These are phyloP conservation scores for Sabellastarte sp. DNA, from an alignment of 2,888 invertebrate genomes.

Conservation along the genomic window DNA sequence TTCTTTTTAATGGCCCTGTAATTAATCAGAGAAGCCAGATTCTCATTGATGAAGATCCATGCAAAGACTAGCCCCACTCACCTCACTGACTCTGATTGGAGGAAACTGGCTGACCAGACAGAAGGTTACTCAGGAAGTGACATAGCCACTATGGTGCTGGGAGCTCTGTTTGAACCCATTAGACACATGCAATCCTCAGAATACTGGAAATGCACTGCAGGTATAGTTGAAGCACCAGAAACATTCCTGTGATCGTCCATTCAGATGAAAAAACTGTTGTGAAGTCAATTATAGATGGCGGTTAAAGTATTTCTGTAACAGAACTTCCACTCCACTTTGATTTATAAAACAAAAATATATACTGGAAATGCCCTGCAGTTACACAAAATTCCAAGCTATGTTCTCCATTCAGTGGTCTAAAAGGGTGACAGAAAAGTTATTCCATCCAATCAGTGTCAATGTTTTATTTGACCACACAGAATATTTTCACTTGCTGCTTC, in stretches of 20 bases:
- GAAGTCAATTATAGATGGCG: not conserved
- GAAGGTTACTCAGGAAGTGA: slow-evolving; percentile 66
- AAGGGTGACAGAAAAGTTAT: no score
- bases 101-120: slow-evolving; percentile 58
- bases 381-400: no score
- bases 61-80: slow-evolving; percentile 35
- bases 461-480: no score
- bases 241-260: not conserved
- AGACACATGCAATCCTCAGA: slow-evolving; percentile 58
- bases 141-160: slow-evolving; percentile 61
- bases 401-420: no score
- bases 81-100: slow-evolving; percentile 56
- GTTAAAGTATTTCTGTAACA: no score
- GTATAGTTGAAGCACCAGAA: slow-evolving; percentile 16
- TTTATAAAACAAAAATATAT: no score
- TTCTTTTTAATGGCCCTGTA: no score
- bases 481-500: no score
- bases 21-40: slow-evolving; percentile 48
- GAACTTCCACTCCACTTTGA: no score
- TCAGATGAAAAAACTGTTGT: not conserved
- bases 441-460: no score
- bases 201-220: slow-evolving; percentile 38
- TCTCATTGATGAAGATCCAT: slow-evolving; percentile 48
- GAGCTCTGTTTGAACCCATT: slow-evolving; percentile 62
- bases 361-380: no score